Evolutionary conservation across 2,888 invertebrate species (phyloP), one percentile per base, ranked within the genome.

Genomic region (Chironomus riparius): DNA sequence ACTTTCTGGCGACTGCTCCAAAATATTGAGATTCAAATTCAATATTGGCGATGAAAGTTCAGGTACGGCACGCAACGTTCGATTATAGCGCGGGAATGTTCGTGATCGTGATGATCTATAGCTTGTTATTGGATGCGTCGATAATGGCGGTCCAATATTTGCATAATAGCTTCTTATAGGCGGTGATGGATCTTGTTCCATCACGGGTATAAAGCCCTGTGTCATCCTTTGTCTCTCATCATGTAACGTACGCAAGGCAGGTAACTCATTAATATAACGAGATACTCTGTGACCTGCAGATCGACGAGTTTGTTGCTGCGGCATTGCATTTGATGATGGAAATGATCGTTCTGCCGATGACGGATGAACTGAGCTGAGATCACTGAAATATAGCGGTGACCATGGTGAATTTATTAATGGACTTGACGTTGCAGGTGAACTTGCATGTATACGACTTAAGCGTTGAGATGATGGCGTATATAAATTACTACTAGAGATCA

Each of bases 1-100:
- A 81, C 93, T 93, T 82, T 94, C 94, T 0, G 95, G 95, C 3
- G 94, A 94, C 7, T 93, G 91, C 82, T 93, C 92, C 81, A 88
- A 85, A 1, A 85, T 84, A 28, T 82, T 81, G 78, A 83, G 78
- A 79, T 86, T 86, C 0, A 86, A 81, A 77, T 88, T 86, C 48
- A 86, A 88, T 77, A 88, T 85, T 48, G 91, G 90, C 21, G 89
- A 89, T 70, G 90, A 85, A 77, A 89, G 82, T 79, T 91, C 91
- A 0, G 90, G 88, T 7, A 89, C 88, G 71, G 90, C 87, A 21
- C 92, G 87, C 0, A 90, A 88, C 79, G 87, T 89, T 77, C 87
- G 86, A 76, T 88, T 88, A 80, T 90, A 90, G 22, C 90, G 84
- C 2, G 90, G 89, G 77, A 89, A 87, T 71, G 91, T 86, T 76